Conservation (phyloP, 1,140 invertebrate genomes). For the Eriocheir sinensis region DNA sequence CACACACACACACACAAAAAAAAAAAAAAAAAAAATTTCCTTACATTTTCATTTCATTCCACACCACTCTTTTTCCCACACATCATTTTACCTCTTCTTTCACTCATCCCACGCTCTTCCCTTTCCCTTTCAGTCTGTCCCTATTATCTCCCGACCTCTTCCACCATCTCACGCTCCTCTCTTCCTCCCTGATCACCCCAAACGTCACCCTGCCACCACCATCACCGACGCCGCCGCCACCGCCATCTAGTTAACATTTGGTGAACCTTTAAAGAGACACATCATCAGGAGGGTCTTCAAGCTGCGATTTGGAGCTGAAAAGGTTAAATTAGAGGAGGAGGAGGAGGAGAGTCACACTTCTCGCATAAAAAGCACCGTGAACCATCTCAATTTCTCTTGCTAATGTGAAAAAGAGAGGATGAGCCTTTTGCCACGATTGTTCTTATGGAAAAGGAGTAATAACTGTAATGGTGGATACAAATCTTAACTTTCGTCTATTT, state of each 20-base stretch:
- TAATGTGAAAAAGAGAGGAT: not conserved
- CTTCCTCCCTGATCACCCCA: no score
- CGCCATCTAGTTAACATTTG: not conserved
- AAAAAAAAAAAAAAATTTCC: not conserved
- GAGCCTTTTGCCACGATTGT: no score
- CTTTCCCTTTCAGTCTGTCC: no score
- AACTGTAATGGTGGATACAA: no score
- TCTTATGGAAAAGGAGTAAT: no score
- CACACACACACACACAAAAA: not conserved
- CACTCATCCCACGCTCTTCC: no score
- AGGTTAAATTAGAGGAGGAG: not conserved
- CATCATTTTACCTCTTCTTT: no score
- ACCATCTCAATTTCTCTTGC: not conserved
- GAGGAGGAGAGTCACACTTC: not conserved
- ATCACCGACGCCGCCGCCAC: no score
- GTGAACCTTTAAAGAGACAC: slow-evolving; percentile 10
- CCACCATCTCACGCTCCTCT: not conserved
- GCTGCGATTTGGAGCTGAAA: not conserved
- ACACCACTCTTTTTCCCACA: not conserved
- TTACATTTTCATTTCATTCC: not conserved
- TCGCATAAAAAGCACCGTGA: not conserved
- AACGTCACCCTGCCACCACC: not conserved
- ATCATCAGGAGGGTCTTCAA: not conserved
- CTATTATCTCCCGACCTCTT: no score
- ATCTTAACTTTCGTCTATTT: no score